A percentile compares a stretch with the other conserved stretches of the same genome.
Conservation (phyloP, 2,113 vertebrate genomes). For the Charina bottae region DNA sequence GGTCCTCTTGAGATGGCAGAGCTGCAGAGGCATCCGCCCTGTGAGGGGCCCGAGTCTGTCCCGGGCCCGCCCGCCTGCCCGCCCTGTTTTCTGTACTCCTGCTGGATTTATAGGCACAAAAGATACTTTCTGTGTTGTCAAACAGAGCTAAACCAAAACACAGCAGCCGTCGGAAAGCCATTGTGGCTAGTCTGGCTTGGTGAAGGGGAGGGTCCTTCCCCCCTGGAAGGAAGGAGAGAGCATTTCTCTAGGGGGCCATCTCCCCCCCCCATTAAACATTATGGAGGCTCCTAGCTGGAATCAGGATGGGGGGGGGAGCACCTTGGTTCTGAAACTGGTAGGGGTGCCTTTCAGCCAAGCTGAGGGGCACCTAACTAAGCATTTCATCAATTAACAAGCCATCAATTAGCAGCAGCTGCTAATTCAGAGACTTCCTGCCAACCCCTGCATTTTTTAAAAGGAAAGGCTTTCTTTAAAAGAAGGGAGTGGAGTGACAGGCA, state of each 20-base stretch:
- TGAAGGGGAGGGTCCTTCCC: neutral
- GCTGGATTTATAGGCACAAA: slow-evolving; percentile 5
- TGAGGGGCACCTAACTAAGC: neutral
- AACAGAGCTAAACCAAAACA: neutral
- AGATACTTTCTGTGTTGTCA: neutral
- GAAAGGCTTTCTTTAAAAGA: neutral
- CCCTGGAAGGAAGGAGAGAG: neutral
- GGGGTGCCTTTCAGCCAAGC: neutral
- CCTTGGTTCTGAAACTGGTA: neutral
- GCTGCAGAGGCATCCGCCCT: neutral
- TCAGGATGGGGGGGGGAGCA: neutral
- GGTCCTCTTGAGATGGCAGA: neutral
- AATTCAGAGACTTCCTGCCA: neutral
- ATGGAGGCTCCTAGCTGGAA: neutral
- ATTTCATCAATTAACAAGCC: neutral
- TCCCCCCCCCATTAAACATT: neutral
- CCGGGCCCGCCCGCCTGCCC: neutral
- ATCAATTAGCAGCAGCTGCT: neutral
- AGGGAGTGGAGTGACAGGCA: neutral
- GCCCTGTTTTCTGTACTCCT: neutral
- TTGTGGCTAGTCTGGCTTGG: neutral
- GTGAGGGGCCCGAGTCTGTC: neutral
- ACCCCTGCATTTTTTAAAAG: neutral
- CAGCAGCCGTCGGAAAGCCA: neutral
- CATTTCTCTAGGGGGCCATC: neutral